Base-by-base conservation (phyloP, 1,140 invertebrate species). In the Tetramorium simillimum region DNA sequence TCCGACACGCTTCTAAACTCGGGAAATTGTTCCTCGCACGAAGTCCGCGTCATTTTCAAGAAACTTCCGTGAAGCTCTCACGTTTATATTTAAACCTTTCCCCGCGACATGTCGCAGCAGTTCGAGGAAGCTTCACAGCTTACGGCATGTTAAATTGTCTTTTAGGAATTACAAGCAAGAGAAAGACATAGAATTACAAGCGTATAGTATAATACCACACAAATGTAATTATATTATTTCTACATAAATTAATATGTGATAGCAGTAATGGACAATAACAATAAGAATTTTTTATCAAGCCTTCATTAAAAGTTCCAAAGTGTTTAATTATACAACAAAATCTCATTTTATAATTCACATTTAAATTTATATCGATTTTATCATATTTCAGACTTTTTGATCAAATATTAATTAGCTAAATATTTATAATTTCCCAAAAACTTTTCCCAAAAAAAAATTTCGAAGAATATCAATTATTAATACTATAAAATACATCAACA, bases 11-110 rank as follows among this genome's bases (percentile, higher is more conserved):
- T 82, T 72, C 80, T 60, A 82, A 82, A 82, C 80, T 73, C 67
- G 28, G 40, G 67, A 82, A 82, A 82, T 73, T 82, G 80, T 82
- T 73, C 69, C 67, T 82, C 67, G 53, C 80, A 60, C 80, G 67
- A 82, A 82, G 69, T 60, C 80, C 40, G 51, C 69, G 69, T 82
- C 53, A 82, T 73, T 82, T 82, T 82, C 80, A 73, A 58, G 46
- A 28, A 82, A 82, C 80, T 82, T 82, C 80, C 80, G 53, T n/a
- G 53, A 73, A 73, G 40, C 65, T 82, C 80, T 72, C 67, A 53
- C 67, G 80, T 73, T 82, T 82, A 82, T 82, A 82, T 82, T 73
- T 82, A 82, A 82, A 82, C 67, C 80, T 73, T 62, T 82, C 80
- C 53, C 10, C 33, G 49, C 80, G 69, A 82, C 67, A 73, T 58